Base-by-base conservation (phyloP, 2,888 invertebrate genomes). In the Corbicula japonica region DNA sequence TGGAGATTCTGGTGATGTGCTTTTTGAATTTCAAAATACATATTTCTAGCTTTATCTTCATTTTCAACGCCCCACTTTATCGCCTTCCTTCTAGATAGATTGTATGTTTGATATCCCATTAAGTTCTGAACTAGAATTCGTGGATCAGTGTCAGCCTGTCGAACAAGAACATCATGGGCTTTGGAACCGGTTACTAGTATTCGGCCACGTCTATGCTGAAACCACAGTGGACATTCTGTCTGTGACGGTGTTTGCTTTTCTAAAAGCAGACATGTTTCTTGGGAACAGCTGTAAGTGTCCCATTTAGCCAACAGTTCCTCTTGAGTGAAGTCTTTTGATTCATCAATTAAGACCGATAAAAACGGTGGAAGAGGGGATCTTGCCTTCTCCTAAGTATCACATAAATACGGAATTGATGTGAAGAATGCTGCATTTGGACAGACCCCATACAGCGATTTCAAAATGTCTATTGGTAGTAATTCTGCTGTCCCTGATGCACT, bases 161-260 rank as follows among this genome's bases (percentile, higher is more conserved):
- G 28, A 6, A 18, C 21, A n/a, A 68, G 30, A n/a, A 79, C 63
- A 44, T 74, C 70, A 65, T 79, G 74, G 28, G 79, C 79, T 30
- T 70, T 75, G 10, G 69, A 52, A 18, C 30, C 79, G n/a, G 79
- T 79, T n/a, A n/a, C n/a, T n/a, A n/a, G n/a, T 8, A 79, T 65
- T 18, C 79, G 15, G 1, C 79, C 74, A 26, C 56, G 69, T 15
- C 74, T 46, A 6, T 79, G 79, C 44, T 75, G 56, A 30, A 30
- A 75, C 79, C 79, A 79, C 3, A 74, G 35, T 23, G 69, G 60
- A 60, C 79, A 52, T 5, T 58, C 60, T n/a, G 63, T 15, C 46
- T 79, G 73, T 18, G 38, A 34, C n/a, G 32, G 18, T 26, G 66
- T 78, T 23, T 50, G 34, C 18, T 34, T 65, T 23, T 65, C 65